These are phyloP conservation scores for Amblyraja radiata DNA, from an alignment of 2,797 vertebrate species.

Conservation along the genomic window DNA sequence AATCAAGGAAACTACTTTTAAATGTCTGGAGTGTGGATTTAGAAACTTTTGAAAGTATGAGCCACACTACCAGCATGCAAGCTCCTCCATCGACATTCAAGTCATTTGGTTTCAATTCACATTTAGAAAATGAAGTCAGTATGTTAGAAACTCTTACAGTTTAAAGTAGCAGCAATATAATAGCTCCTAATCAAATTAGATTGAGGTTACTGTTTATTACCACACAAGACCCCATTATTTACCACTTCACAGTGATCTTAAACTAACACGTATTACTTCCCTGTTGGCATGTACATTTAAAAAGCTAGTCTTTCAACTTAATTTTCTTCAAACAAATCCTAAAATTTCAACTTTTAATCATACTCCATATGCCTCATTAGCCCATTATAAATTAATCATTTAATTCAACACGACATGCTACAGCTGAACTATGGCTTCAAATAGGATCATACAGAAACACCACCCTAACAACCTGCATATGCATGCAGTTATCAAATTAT, in stretches of 20 bases:
- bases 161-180: constrained; percentile 10
- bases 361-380: not conserved
- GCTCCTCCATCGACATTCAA: constrained; percentile 1
- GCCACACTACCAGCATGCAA: not conserved
- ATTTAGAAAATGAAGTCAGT: constrained; percentile 25
- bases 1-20: not conserved
- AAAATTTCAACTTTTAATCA: not conserved
- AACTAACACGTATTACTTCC: constrained; percentile 22
- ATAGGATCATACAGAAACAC: not conserved
- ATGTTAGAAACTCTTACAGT: constrained; percentile 15
- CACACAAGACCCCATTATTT: constrained; percentile 30
- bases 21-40: not conserved
- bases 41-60: constrained; percentile 12
- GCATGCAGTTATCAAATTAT: not conserved
- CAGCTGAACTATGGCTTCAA: not conserved
- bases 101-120: constrained; percentile 36
- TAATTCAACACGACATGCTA: not conserved
- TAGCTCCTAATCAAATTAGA: constrained; percentile 33
- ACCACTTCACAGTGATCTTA: constrained; percentile 9
- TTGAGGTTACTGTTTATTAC: constrained; percentile 28
- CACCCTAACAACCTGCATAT: not conserved
- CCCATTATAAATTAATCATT: not conserved
- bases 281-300: constrained; percentile 28
- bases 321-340: not conserved
- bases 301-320: not conserved